phyloP scores from a whole-genome alignment of 35 echinoderm and acorn worm species.

The Anneissia japonica region DNA sequence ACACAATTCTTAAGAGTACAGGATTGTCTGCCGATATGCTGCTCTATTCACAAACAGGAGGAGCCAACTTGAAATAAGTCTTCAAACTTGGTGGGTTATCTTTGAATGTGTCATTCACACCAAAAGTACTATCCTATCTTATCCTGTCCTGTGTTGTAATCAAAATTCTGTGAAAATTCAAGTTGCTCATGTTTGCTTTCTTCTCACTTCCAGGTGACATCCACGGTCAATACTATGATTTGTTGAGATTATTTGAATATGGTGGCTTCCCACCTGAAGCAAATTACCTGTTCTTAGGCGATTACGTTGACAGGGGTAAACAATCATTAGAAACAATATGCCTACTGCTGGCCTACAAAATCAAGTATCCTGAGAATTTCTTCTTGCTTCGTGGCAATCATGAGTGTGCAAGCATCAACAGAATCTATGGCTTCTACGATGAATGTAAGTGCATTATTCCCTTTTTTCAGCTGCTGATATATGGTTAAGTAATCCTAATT shows the following conservation, averaged over 20 bases:
- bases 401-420: constrained; percentile 93
- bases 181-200: too few species aligned
- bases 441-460: constrained; percentile 63
- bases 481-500: too few species aligned
- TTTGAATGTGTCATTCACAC: too few species aligned
- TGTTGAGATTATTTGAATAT: constrained; percentile 91
- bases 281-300: constrained; percentile 88
- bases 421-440: constrained; percentile 98
- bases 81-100: too few species aligned
- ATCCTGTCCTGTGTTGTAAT: too few species aligned
- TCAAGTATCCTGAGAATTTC: constrained; percentile 97
- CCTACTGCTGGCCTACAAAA: constrained; percentile 88
- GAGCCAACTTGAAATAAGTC: too few species aligned
- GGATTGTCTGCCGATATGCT: too few species aligned
- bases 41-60: too few species aligned
- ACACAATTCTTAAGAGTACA: too few species aligned
- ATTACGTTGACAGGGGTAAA: constrained; percentile 93
- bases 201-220: constrained; percentile 66
- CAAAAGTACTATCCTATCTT: too few species aligned
- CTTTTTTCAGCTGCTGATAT: too few species aligned
- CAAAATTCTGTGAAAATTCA: too few species aligned
- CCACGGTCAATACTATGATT: constrained; percentile 97
- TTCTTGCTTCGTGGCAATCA: constrained; percentile 86
- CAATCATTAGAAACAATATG: constrained; percentile 94
- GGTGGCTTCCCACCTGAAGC: constrained; percentile 93